Evolutionary conservation across 2,888 invertebrate genomes (phyloP).

Genomic region (Isoperla grammatica): DNA sequence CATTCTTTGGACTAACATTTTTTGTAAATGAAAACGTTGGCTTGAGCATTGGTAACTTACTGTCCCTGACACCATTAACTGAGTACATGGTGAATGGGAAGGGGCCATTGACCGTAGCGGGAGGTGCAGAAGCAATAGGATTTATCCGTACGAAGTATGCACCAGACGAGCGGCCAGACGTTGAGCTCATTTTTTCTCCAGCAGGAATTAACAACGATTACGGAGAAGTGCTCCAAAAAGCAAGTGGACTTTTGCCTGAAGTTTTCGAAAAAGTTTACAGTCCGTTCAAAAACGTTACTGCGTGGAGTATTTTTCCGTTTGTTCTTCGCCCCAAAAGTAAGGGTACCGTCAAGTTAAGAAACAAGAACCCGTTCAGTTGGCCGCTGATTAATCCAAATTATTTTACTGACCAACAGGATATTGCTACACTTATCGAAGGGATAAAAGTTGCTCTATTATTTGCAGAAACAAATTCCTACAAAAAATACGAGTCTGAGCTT

Average conservation of each 20-base stretch:
- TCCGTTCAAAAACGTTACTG: not conserved
- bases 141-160: constrained; percentile 46
- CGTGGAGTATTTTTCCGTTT: constrained; percentile 1
- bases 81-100: constrained; percentile 39
- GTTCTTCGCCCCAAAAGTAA: constrained; percentile 18
- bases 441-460: constrained; percentile 32
- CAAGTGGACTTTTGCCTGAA: no score
- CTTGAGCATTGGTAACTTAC: not conserved
- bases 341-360: constrained; percentile 2
- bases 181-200: constrained; percentile 64
- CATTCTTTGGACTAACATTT: constrained; percentile 58
- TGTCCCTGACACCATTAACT: constrained; percentile 28
- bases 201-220: no score
- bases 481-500: constrained; percentile 31
- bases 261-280: not conserved
- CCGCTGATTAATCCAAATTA: constrained; percentile 16
- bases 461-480: constrained; percentile 31
- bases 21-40: constrained; percentile 48
- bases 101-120: constrained; percentile 42
- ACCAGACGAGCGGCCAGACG: constrained; percentile 52
- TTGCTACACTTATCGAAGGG: constrained; percentile 21
- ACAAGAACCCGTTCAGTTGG: not conserved
- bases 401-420: constrained; percentile 15
- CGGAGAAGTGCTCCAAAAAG: no score
- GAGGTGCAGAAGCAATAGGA: constrained; percentile 44